These are phyloP conservation scores for Ispidina lecontei DNA, from an alignment of 2,797 vertebrate species.

Conservation along the genomic window DNA sequence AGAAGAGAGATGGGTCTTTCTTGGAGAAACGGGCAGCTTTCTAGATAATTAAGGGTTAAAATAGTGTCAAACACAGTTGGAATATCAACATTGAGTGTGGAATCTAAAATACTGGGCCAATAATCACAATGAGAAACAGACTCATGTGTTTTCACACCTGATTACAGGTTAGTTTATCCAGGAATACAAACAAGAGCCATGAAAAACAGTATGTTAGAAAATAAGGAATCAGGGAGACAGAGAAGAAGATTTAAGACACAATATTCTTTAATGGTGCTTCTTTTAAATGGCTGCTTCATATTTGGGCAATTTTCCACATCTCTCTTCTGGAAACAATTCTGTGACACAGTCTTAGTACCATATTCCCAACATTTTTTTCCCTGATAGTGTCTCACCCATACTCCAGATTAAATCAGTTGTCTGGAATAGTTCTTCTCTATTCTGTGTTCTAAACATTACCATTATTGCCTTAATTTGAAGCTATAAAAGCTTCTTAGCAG, in stretches of 20 bases:
- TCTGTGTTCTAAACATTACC: background rate
- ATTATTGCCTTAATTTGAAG: background rate
- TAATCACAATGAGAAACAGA: background rate
- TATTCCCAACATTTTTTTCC: background rate
- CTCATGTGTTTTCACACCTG: background rate
- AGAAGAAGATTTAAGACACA: background rate
- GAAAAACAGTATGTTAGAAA: background rate
- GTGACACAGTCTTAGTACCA: background rate
- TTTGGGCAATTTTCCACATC: background rate
- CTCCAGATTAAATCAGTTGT: background rate
- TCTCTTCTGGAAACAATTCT: background rate
- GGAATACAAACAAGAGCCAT: background rate
- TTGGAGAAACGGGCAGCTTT: background rate
- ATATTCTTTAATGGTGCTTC: background rate
- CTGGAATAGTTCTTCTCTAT: background rate
- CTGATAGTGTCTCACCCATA: background rate
- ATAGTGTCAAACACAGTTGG: background rate
- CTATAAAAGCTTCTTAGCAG: background rate
- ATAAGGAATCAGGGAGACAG: background rate
- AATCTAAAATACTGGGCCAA: background rate
- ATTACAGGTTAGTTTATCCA: background rate
- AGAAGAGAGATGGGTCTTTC: background rate
- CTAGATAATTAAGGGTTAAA: background rate
- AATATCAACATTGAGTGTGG: background rate
- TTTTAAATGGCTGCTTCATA: background rate